Conservation (phyloP, 2,113 vertebrate genomes). For the Sciurus niger region DNA sequence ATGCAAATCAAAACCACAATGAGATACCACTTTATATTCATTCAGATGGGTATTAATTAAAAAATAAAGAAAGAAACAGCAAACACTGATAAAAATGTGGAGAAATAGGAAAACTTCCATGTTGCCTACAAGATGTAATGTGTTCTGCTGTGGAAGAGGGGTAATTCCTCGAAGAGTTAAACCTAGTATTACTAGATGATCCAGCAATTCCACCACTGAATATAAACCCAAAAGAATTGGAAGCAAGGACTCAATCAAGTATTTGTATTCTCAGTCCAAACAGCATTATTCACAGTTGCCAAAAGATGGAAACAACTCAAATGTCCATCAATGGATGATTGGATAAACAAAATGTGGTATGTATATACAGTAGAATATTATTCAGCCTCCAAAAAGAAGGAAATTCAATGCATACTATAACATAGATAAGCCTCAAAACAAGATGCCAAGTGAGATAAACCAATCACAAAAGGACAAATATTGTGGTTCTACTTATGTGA, state of each 20-base stretch:
- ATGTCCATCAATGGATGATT: background rate
- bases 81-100: background rate
- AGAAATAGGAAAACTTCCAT: background rate
- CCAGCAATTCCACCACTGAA: background rate
- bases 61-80: background rate
- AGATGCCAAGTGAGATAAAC: background rate
- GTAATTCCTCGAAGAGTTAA: background rate
- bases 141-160: background rate
- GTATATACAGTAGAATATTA: background rate
- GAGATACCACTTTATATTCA: background rate
- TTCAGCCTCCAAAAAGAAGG: background rate
- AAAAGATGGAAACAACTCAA: background rate
- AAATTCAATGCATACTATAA: background rate
- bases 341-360: background rate
- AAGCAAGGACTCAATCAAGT: background rate
- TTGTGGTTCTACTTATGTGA: background rate
- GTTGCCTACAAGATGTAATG: background rate
- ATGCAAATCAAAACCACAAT: background rate
- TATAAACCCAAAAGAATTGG: background rate
- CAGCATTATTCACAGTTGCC: background rate
- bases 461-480: background rate
- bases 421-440: background rate
- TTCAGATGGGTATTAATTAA: background rate
- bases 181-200: background rate
- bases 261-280: background rate